These are phyloP conservation scores for Nothobranchius kuhntae DNA, from an alignment of 2,113 vertebrate species.

Conservation along the genomic window DNA sequence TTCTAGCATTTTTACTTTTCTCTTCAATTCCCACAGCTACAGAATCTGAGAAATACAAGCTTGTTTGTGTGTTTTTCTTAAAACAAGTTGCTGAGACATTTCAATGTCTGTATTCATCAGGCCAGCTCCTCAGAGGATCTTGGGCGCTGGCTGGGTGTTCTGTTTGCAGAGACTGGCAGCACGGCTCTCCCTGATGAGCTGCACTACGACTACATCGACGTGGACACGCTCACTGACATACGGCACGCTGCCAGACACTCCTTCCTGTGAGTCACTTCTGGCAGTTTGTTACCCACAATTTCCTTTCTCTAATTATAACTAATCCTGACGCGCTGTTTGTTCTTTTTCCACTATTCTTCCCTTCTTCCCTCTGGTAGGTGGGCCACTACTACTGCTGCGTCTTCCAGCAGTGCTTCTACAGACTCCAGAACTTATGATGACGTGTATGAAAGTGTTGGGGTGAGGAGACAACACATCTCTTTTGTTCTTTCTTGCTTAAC, in stretches of 20 bases:
- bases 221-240: constrained; percentile 94
- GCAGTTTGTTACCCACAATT: neutral
- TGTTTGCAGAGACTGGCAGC: constrained; percentile 90
- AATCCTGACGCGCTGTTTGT: neutral
- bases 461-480: constrained; percentile 55
- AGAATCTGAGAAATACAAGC: no score
- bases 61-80: no score
- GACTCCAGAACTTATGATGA: constrained; percentile 89
- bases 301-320: neutral
- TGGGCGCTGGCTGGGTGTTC: constrained; percentile 94
- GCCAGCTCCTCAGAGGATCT: constrained; percentile 92
- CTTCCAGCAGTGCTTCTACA: constrained; percentile 81
- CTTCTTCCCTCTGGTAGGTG: constrained; percentile 78
- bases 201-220: constrained; percentile 97
- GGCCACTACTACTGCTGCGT: constrained; percentile 79
- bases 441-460: constrained; percentile 92
- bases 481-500: neutral
- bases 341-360: neutral
- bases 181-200: constrained; percentile 86
- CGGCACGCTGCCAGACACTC: constrained; percentile 92
- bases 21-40: no score
- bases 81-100: neutral
- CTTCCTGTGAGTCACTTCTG: constrained; percentile 87
- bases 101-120: constrained; percentile 64
- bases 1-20: no score